Evolutionary conservation across 2,113 vertebrate genomes (phyloP), one percentile per base, ranked within the genome.

Genomic region (Ascaphus truei): DNA sequence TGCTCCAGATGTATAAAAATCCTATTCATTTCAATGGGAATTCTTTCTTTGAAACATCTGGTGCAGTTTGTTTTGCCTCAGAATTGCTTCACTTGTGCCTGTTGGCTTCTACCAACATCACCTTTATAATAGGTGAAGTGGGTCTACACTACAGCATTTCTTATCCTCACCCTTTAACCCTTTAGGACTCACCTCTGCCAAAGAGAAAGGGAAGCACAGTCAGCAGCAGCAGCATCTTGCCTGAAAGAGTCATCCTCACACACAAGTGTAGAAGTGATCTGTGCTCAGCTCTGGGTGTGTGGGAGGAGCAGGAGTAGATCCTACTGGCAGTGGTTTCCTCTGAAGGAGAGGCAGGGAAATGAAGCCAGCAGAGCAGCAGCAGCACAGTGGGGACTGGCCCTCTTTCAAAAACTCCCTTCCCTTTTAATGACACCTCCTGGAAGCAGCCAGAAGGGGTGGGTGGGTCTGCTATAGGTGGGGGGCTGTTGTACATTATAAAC

Each of bases 141-240:
- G 31, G 31, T 7, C 7, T 5, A 5, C 7, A 34, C 7, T 7
- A 34, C 5, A 7, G 31, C 5, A 7, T 34, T 34, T 34, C 31
- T 34, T 34, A 5, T 34, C 31, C 7, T 34, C 5, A 34, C 7
- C 29, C 8, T 20, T 18, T 57, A 10, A 5, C 27, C 26, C 50
- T 34, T 36, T 11, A 18, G 50, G 36, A 66, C 65, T 68, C 43
- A 68, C 65, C 65, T 68, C 55, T 68, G 41, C 41, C 10, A 12
- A 68, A 31, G 15, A 68, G 12, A 18, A 68, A 10, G 29, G 52
- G 30, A 4, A 59, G 29, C 31, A 68, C 33, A 48, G 53, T 47
- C 41, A 68, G 41, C 41, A 68, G 41, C 25, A 57, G 41, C 41
- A 68, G 65, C 65, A 68, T 68, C 65, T 4, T 68, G 57, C 22